These are phyloP conservation scores for Trematocara stigmaticum DNA, from an alignment of 2,113 vertebrate genomes.

Conservation along the genomic window DNA sequence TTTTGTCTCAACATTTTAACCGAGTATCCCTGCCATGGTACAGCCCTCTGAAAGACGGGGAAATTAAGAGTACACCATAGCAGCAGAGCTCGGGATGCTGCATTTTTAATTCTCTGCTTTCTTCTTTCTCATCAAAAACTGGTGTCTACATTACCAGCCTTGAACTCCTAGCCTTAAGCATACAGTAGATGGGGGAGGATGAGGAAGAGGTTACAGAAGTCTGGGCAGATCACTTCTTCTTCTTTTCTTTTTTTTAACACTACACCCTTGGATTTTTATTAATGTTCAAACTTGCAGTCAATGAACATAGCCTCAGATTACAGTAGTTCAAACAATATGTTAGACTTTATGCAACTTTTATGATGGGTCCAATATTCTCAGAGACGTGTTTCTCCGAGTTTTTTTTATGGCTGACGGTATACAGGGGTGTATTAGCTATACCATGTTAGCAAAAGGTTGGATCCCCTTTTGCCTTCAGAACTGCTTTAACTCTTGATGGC, in stretches of 20 bases:
- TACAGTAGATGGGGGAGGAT: neutral
- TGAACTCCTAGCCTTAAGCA: neutral
- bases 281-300: neutral
- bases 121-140: neutral
- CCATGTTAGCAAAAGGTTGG: neutral
- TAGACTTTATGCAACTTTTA: neutral
- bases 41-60: neutral
- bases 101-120: neutral
- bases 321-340: neutral
- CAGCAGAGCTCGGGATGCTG: neutral
- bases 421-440: neutral
- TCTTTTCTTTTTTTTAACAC: neutral
- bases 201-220: neutral
- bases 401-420: neutral
- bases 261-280: neutral
- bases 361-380: neutral
- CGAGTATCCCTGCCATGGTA: neutral
- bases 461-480: neutral
- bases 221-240: neutral
- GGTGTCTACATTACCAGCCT: neutral
- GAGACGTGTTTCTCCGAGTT: rapidly evolving
- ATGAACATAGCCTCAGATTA: neutral
- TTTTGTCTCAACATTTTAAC: neutral
- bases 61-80: neutral
- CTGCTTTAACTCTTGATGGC: neutral